Evolutionary conservation across 92 coral and sea anemone species (phyloP), one percentile per base, ranked within the genome.

Genomic region (Pocillopora grandis): DNA sequence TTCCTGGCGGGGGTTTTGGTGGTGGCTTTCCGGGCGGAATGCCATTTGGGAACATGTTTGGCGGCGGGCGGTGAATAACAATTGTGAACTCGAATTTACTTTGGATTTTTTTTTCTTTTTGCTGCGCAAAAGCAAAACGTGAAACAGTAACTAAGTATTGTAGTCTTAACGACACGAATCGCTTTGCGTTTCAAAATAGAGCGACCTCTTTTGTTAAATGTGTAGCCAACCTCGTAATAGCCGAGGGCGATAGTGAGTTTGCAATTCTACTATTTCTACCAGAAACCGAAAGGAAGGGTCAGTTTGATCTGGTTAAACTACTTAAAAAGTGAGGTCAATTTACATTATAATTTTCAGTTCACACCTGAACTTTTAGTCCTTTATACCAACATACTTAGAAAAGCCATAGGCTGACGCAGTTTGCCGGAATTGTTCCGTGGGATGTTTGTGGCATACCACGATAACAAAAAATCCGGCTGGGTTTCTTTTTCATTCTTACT

Each of bases 41-140:
- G 89, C 76, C 84, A 14, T 85, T 84, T 67, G 62, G 84, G 5
- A 80, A 89, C 87, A 80, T 89, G 74, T 75, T 80, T 61, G 92
- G 88, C 74, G 76, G 86, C 17, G 52, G 48, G 56, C 66, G 66
- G 13, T 11, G 48, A 10, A 12, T 73, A 52, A 17, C 6, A 49
- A 27, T 27, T 27, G 27, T 74, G 15, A 35, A 8, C 82, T 31
- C 33, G 19, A 69, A 16, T 20, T 21, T 10, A 58, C 64, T 20
- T 17, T 21, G 2, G 20, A 10, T n/a, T 70, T 15, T 76, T 31
- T 42, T 42, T 7, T 7, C 8, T 42, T 42, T 42, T 42, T 42
- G 8, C 52, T 42, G 52, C 52, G 52, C 52, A 7, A 42, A 42
- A 42, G 52, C 5, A 42, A 42, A 42, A 42, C 52, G 52, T 42